A percentile compares a stretch with the other conserved stretches of the same genome.
Conservation (phyloP, 2,797 vertebrate species). For the Erethizon dorsatum region DNA sequence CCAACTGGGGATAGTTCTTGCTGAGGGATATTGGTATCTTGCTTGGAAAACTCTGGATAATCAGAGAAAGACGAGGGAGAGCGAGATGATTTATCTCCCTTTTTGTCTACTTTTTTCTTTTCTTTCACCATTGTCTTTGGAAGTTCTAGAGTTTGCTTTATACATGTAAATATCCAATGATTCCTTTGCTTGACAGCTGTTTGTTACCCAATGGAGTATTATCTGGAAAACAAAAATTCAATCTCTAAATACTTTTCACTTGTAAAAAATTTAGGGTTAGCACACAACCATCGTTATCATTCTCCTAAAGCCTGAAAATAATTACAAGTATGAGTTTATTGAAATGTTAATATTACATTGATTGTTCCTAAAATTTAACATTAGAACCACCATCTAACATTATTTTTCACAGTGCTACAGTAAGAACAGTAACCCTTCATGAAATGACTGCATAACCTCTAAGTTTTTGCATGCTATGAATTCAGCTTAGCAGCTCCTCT, state of each 20-base stretch:
- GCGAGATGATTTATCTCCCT: slow-evolving; percentile 79
- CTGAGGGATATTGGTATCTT: neutral
- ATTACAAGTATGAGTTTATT: neutral
- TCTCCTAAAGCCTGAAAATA: slow-evolving; percentile 6
- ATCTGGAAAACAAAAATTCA: slow-evolving; percentile 75
- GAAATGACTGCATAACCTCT: neutral
- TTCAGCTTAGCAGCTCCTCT: neutral
- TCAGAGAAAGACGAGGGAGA: slow-evolving; percentile 58
- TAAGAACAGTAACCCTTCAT: neutral
- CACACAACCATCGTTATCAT: neutral
- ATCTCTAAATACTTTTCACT: slow-evolving; percentile 16
- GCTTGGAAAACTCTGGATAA: slow-evolving; percentile 68
- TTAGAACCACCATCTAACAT: neutral
- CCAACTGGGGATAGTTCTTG: neutral
- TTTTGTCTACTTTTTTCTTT: slow-evolving; percentile 89
- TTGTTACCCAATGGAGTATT: slow-evolving; percentile 52
- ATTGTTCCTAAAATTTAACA: neutral
- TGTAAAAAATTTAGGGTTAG: neutral
- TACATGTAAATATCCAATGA: neutral
- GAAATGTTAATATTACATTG: neutral
- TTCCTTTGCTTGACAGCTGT: neutral
- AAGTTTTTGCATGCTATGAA: neutral
- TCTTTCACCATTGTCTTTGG: slow-evolving; percentile 87
- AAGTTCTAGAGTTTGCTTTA: neutral
- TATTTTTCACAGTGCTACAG: neutral